Conservation (phyloP, 2,888 invertebrate genomes). For the Lasioglossum pauxillum region DNA sequence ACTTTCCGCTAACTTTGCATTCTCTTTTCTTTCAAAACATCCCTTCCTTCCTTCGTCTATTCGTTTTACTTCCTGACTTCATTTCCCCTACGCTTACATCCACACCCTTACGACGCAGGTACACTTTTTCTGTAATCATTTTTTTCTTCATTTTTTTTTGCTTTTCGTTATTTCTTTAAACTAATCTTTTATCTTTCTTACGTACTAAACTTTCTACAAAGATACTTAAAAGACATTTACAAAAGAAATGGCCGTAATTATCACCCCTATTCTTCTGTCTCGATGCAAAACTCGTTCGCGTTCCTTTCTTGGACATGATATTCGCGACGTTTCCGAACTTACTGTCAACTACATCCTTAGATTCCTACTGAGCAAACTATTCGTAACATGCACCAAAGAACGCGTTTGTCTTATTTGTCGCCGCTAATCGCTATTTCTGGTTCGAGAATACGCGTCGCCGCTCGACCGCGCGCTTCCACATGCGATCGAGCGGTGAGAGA, state of each 20-base stretch:
- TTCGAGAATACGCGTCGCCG: slow-evolving; percentile 6
- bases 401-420: slow-evolving; percentile 19
- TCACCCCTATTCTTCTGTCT: slow-evolving; percentile 36
- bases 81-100: slow-evolving; percentile 62
- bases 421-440: neutral
- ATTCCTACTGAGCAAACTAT: slow-evolving; percentile 77
- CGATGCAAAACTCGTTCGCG: slow-evolving; percentile 10
- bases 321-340: slow-evolving; percentile 48
- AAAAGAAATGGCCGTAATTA: slow-evolving; percentile 65
- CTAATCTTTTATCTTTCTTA: slow-evolving; percentile 61
- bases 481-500: slow-evolving; percentile 2
- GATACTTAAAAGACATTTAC: slow-evolving; percentile 67
- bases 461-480: neutral
- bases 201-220: slow-evolving; percentile 66
- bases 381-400: slow-evolving; percentile 65
- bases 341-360: slow-evolving; percentile 65
- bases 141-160: slow-evolving; percentile 39
- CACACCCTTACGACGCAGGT: slow-evolving; percentile 77
- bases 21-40: slow-evolving; percentile 26
- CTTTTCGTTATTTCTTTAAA: slow-evolving; percentile 46
- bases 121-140: slow-evolving; percentile 73
- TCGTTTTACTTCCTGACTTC: neutral
- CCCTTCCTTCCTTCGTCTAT: neutral
- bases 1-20: slow-evolving; percentile 28
- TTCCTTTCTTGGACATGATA: slow-evolving; percentile 51